Evolutionary conservation across 2,113 vertebrate species (phyloP).

Genomic region (Cochlearius cochlearius): DNA sequence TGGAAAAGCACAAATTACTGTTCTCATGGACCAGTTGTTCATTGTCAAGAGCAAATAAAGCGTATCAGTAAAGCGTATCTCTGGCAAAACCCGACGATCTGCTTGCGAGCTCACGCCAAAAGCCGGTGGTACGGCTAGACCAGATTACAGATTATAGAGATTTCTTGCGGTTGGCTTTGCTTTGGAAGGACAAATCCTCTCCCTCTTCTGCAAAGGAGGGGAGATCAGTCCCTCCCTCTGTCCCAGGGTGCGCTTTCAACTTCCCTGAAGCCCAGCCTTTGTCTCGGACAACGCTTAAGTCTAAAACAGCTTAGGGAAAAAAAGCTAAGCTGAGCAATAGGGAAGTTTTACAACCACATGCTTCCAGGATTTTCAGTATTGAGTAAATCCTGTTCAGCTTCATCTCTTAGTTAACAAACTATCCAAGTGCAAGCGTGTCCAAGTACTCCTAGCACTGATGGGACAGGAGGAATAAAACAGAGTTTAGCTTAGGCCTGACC

Average conservation of each 20-base stretch:
- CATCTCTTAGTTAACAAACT: background rate
- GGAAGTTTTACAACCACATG: background rate
- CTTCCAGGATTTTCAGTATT: background rate
- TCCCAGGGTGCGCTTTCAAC: background rate
- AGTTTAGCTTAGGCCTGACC: background rate
- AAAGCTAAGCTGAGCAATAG: background rate
- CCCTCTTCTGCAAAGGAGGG: background rate
- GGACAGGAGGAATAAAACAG: background rate
- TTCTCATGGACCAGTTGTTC: background rate
- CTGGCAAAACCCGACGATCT: background rate
- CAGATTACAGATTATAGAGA: background rate
- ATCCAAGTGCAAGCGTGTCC: background rate
- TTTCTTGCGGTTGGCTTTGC: background rate
- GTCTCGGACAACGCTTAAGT: background rate
- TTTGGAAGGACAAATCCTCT: background rate
- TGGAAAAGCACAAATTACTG: background rate
- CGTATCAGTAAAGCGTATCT: background rate
- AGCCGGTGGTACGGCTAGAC: accelerated
- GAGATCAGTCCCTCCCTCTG: background rate
- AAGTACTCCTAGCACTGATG: background rate
- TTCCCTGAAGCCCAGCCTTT: background rate
- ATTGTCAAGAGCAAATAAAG: background rate
- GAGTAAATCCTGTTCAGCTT: background rate
- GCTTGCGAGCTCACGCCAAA: accelerated
- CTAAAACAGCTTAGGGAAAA: background rate